Conservation (phyloP, 1,140 invertebrate species). For the Charaxes varanes region DNA sequence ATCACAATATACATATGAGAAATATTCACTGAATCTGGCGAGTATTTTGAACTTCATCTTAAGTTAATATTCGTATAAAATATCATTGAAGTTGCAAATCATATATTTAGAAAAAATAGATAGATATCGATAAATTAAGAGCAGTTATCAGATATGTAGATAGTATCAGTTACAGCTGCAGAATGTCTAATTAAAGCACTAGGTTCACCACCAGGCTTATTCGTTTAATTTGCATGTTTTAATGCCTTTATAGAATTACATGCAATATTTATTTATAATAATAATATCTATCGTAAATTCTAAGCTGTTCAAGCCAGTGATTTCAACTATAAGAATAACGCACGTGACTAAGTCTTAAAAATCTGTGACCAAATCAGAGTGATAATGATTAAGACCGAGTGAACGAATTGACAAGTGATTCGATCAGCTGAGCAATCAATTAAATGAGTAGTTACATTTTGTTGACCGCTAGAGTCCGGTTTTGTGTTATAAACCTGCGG, state of each 20-base stretch:
- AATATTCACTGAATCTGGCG: too few species aligned
- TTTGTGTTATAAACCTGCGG: constrained; percentile 75
- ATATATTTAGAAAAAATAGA: too few species aligned
- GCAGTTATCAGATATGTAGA: background rate
- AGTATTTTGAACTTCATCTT: too few species aligned
- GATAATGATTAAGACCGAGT: constrained; percentile 63
- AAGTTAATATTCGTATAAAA: too few species aligned
- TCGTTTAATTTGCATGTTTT: constrained; percentile 13
- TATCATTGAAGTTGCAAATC: too few species aligned
- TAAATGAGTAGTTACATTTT: constrained; percentile 72
- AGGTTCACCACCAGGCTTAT: constrained; percentile 10
- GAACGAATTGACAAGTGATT: constrained; percentile 60
- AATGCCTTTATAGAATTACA: constrained; percentile 5
- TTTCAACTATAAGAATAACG: constrained; percentile 33
- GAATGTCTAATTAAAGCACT: constrained; percentile 11
- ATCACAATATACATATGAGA: too few species aligned
- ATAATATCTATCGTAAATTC: constrained; percentile 28
- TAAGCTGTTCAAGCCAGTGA: constrained; percentile 53
- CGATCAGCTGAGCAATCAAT: constrained; percentile 59
- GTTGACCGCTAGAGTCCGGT: constrained; percentile 73
- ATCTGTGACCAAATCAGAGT: constrained; percentile 58
- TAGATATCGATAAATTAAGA: constrained; percentile 11
- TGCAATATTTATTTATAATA: constrained; percentile 9
- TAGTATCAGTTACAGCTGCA: constrained; percentile 5
- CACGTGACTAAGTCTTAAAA: constrained; percentile 44